Base-by-base conservation (phyloP, 92 coral and sea anemone genomes). In the Phenganax marumi region DNA sequence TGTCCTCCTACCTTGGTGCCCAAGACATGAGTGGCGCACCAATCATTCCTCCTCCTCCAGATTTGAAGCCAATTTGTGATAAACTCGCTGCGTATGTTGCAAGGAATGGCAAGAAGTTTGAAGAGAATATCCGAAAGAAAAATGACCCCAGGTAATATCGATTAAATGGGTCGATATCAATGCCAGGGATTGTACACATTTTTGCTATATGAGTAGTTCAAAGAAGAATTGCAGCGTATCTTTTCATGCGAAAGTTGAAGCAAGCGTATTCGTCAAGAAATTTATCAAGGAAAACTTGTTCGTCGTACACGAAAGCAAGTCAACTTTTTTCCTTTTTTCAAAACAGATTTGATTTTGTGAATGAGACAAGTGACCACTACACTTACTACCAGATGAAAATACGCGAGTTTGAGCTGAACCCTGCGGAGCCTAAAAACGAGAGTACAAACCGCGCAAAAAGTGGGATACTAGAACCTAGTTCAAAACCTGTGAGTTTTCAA, bases 21-120 rank as follows among this genome's bases (percentile, higher is more conserved):
- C 52, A 63, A 12, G 68, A n/a, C 58, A 26, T 49, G 58, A 43
- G 19, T 43, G 83, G 85, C 24, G 53, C 77, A 60, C 86, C 86
- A n/a, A 91, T 92, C 56, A 88, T 95, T 49, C 98, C 98, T 17
- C 98, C 98, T 21, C 97, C 98, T 16, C 98, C 98, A 26, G 98
- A 95, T 68, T 74, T 95, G 23, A 97, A 95, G 52, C 98, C 97
- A 12, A 92, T 95, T 23, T 91, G 93, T 75, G 98, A 95, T 80
- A 95, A 95, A 86, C 88, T 95, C 71, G 98, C 98, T 13, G 84
- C 58, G 49, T 95, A 95, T 81, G 98, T 91, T 49, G 98, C 96
- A 52, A 89, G 91, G 79, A 95, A 95, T 88, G 98, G 98, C 51
- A 87, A 81, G 17, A 93, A 95, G 79, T 95, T 95, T 85, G 98